phyloP scores from a whole-genome alignment of 2,113 vertebrate genomes.

The Centropus unirufus region DNA sequence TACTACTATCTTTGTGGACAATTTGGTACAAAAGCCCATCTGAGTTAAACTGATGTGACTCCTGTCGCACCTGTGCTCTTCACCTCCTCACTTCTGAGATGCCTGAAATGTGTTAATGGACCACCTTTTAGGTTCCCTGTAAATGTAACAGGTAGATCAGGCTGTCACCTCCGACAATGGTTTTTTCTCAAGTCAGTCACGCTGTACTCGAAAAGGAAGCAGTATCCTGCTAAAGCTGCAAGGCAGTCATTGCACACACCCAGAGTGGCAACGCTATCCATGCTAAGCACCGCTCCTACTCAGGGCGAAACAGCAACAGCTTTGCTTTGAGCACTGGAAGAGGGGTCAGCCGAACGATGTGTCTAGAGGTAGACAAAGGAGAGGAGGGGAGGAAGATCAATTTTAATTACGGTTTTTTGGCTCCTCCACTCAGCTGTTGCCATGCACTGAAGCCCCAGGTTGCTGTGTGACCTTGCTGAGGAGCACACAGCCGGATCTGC shows the following conservation, averaged over 20 bases:
- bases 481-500: conserved; percentile 30
- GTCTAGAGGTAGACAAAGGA: not conserved
- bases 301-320: not conserved
- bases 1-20: not conserved
- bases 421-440: conserved; percentile 64
- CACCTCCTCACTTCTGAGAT: not conserved
- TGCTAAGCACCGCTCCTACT: not conserved
- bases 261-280: not conserved
- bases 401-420: conserved; percentile 45
- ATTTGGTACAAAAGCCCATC: not conserved
- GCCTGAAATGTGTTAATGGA: not conserved
- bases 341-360: not conserved
- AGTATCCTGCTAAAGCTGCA: conserved; percentile 30
- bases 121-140: not conserved
- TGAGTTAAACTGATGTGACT: not conserved
- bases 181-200: conserved; percentile 14
- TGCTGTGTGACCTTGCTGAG: conserved; percentile 76
- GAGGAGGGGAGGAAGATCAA: not conserved
- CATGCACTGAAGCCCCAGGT: conserved; percentile 44
- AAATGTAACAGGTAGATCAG: conserved; percentile 19
- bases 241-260: conserved; percentile 9
- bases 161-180: not conserved
- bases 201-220: conserved; percentile 15
- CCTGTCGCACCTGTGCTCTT: not conserved
- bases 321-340: not conserved